Evolutionary conservation across 2,113 vertebrate genomes (phyloP).

Genomic region (Sialia sialis): DNA sequence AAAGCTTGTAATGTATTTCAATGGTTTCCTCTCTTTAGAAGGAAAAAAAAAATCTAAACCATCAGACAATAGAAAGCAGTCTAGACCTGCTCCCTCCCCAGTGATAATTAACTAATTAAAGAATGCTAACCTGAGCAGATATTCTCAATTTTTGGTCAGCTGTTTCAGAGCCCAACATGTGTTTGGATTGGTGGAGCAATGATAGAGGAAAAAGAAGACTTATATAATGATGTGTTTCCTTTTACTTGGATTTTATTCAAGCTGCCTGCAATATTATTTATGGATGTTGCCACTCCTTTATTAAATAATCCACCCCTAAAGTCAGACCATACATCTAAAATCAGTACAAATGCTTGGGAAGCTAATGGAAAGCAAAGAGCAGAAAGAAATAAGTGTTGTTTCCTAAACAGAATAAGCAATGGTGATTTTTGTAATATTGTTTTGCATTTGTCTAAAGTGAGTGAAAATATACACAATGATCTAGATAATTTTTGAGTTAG

Average conservation of each 20-base stretch:
- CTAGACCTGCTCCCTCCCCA: neutral
- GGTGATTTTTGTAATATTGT: neutral
- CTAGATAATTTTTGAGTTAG: neutral
- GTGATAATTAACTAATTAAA: neutral
- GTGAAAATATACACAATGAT: neutral
- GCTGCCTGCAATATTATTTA: neutral
- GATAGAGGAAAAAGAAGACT: neutral
- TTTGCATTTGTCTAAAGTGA: neutral
- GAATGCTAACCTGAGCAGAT: neutral
- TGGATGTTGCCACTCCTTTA: neutral
- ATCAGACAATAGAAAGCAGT: neutral
- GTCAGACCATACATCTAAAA: neutral
- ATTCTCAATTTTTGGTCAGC: neutral
- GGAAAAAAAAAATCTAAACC: neutral
- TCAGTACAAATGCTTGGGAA: neutral
- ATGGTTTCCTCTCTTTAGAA: neutral
- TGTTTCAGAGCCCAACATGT: neutral
- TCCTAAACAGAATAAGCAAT: neutral
- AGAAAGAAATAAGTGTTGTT: neutral
- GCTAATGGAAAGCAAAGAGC: neutral
- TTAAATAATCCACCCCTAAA: neutral
- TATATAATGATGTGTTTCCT: neutral
- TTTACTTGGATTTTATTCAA: neutral
- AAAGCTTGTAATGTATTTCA: neutral
- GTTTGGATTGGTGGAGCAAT: rapidly evolving